Evolutionary conservation across 2,797 vertebrate species (phyloP).

Genomic region (Psittacula derbiana): DNA sequence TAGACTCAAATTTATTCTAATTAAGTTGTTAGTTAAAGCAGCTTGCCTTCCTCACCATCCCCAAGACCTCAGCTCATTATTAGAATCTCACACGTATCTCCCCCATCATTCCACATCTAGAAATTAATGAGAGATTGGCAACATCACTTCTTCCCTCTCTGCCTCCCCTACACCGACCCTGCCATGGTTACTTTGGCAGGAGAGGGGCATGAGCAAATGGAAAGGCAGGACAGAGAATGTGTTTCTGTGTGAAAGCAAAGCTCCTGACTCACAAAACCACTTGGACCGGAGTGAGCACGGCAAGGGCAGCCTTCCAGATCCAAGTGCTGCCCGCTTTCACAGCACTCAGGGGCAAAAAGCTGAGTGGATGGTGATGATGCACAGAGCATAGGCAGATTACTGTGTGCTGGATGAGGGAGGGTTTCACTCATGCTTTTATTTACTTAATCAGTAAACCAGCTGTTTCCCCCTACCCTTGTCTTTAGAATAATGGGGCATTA

Average conservation of each 20-base stretch:
- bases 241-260: slow-evolving; percentile 40
- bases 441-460: not conserved
- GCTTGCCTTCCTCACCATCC: slow-evolving; percentile 3
- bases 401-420: not conserved
- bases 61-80: slow-evolving; percentile 57
- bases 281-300: not conserved
- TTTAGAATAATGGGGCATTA: slow-evolving; percentile 13
- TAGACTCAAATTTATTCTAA: slow-evolving; percentile 53
- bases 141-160: not conserved
- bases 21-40: slow-evolving; percentile 59
- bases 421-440: not conserved
- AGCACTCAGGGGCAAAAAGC: not conserved
- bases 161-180: not conserved
- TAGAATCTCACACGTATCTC: slow-evolving; percentile 32
- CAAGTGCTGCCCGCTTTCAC: not conserved
- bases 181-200: slow-evolving; percentile 71
- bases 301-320: slow-evolving; percentile 54
- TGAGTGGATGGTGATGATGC: not conserved
- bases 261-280: slow-evolving; percentile 64
- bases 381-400: not conserved
- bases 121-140: slow-evolving; percentile 68
- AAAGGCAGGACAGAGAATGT: slow-evolving; percentile 49
- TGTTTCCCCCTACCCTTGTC: not conserved
- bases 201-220: slow-evolving; percentile 74
- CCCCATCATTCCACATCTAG: slow-evolving; percentile 35